phyloP scores from a whole-genome alignment of 2,797 vertebrate genomes.

The Phaenicophaeus curvirostris region DNA sequence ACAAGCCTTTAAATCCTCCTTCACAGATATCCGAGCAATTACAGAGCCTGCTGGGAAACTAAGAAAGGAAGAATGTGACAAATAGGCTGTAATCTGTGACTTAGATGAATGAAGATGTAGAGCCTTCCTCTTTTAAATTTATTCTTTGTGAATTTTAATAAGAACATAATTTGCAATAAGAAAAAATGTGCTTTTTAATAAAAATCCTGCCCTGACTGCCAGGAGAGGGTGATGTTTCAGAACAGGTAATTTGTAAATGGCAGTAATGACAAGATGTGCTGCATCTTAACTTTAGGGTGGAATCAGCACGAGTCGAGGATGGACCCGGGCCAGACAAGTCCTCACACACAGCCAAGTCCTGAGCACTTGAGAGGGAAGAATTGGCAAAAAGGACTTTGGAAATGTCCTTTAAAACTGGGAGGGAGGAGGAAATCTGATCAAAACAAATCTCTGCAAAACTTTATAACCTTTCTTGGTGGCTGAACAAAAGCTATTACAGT shows the following conservation, averaged over 20 bases:
- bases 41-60: neutral
- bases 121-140: neutral
- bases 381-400: neutral
- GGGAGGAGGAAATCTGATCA: neutral
- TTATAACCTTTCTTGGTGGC: neutral
- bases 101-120: neutral
- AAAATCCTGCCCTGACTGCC: neutral
- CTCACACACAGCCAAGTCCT: accelerated
- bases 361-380: neutral
- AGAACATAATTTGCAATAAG: neutral
- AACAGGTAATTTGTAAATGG: neutral
- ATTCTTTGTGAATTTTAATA: constrained; percentile 13
- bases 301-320: accelerated
- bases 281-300: neutral
- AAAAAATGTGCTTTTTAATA: neutral
- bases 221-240: neutral
- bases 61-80: neutral
- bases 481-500: constrained; percentile 9
- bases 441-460: neutral
- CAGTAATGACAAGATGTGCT: neutral
- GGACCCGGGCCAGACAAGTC: neutral
- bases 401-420: neutral
- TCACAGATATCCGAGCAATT: neutral
- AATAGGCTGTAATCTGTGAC: constrained; percentile 3
- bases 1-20: neutral